Conservation (phyloP, 2,888 invertebrate genomes). For the Atethmia centrago region DNA sequence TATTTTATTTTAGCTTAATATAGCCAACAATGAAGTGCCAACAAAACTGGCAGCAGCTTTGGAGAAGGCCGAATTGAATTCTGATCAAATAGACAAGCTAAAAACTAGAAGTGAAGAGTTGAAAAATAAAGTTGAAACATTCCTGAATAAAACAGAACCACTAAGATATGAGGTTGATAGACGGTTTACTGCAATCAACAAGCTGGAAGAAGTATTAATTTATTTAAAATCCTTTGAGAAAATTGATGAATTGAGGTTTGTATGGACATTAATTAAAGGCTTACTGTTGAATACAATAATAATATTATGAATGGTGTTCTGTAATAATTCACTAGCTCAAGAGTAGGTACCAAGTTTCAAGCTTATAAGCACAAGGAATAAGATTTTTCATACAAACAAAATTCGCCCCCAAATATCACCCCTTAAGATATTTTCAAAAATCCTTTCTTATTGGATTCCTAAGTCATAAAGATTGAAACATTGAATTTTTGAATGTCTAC, state of each 20-base stretch:
- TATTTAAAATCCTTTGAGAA: slow-evolving; percentile 93
- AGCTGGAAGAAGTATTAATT: slow-evolving; percentile 90
- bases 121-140: slow-evolving; percentile 80
- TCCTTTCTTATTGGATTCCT: no score
- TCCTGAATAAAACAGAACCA: slow-evolving; percentile 82
- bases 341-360: not conserved
- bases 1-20: slow-evolving; percentile 88
- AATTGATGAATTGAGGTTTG: slow-evolving; percentile 93
- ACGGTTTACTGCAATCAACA: slow-evolving; percentile 85
- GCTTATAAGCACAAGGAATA: not conserved
- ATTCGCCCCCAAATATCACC: not conserved
- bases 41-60: slow-evolving; percentile 92
- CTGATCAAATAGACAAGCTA: slow-evolving; percentile 86
- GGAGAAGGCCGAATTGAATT: slow-evolving; percentile 91
- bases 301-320: not conserved
- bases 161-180: slow-evolving; percentile 85
- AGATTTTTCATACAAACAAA: not conserved
- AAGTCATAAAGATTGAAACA: no score
- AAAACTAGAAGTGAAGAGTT: slow-evolving; percentile 86
- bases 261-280: not conserved
- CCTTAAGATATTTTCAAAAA: no score
- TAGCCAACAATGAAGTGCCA: slow-evolving; percentile 91
- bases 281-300: not conserved
- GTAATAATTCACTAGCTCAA: not conserved
- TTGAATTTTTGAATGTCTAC: no score